Conservation (phyloP, 2,797 vertebrate genomes). For the Dendrocincla tyrannina region DNA sequence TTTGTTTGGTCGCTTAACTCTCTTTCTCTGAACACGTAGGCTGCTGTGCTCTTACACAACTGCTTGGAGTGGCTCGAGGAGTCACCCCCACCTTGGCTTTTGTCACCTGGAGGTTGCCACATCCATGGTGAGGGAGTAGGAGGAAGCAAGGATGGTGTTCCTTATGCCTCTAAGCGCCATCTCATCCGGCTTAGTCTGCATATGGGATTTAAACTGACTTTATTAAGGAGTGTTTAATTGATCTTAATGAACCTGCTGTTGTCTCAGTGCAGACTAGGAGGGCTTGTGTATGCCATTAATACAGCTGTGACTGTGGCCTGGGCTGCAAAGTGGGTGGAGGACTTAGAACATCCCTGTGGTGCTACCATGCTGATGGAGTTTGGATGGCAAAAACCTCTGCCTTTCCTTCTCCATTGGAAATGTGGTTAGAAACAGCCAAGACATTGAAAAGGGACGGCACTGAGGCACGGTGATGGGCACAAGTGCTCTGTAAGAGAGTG, state of each 20-base stretch:
- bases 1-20: background rate
- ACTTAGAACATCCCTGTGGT: background rate
- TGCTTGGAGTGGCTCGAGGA: fast-evolving
- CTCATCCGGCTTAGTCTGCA: slow-evolving; percentile 4
- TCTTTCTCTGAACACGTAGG: background rate
- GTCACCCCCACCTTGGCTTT: background rate
- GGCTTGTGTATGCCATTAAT: background rate
- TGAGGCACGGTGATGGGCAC: background rate
- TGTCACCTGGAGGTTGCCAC: background rate
- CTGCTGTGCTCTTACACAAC: background rate
- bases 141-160: background rate
- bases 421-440: background rate
- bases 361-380: background rate
- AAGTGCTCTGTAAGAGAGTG: background rate
- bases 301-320: fast-evolving
- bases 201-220: background rate
- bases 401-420: background rate
- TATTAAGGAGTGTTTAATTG: background rate
- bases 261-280: background rate
- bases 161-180: background rate
- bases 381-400: background rate
- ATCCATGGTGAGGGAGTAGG: background rate
- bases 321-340: background rate
- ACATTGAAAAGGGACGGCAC: background rate
- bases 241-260: background rate